Conservation (phyloP, 2,888 invertebrate species). For the Tipula confusa region DNA sequence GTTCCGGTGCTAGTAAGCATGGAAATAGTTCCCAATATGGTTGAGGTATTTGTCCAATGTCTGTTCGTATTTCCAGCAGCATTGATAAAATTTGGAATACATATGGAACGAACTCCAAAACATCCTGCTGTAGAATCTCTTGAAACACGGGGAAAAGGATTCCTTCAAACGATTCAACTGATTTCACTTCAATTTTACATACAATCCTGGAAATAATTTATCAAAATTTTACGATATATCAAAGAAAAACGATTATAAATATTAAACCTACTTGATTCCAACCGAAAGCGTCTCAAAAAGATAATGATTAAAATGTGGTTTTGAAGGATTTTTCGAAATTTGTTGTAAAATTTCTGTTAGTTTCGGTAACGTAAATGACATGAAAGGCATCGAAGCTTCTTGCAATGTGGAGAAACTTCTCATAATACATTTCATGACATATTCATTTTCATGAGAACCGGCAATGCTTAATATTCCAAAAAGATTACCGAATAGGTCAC, state of each 20-base stretch:
- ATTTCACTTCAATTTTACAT: conserved; percentile 72
- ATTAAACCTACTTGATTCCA: conserved; percentile 67
- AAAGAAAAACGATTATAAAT: conserved; percentile 32
- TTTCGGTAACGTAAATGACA: conserved; percentile 76
- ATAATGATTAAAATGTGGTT: conserved; percentile 98
- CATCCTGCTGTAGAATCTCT: conserved; percentile 88
- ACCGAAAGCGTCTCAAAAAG: conserved; percentile 93
- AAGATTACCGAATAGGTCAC: conserved; percentile 66
- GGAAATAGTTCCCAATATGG: conserved; percentile 88
- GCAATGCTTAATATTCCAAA: conserved; percentile 69
- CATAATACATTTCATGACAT: conserved; percentile 98
- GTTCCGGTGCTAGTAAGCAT: conserved; percentile 78
- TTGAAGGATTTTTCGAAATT: conserved; percentile 90
- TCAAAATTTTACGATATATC: neutral
- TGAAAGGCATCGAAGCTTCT: conserved; percentile 71
- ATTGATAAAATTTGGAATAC: conserved; percentile 96
- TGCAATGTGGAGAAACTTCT: conserved; percentile 78
- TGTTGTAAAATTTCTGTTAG: conserved; percentile 75
- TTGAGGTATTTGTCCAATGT: conserved; percentile 60
- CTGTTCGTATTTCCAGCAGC: conserved; percentile 69
- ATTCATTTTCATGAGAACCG: conserved; percentile 89
- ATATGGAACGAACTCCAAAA: conserved; percentile 93
- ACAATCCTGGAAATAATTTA: conserved; percentile 60
- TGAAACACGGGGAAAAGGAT: conserved; percentile 94
- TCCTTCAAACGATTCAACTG: conserved; percentile 84